Evolutionary conservation across 2,888 invertebrate species (phyloP).

Genomic region (Drosophila neotestacea): DNA sequence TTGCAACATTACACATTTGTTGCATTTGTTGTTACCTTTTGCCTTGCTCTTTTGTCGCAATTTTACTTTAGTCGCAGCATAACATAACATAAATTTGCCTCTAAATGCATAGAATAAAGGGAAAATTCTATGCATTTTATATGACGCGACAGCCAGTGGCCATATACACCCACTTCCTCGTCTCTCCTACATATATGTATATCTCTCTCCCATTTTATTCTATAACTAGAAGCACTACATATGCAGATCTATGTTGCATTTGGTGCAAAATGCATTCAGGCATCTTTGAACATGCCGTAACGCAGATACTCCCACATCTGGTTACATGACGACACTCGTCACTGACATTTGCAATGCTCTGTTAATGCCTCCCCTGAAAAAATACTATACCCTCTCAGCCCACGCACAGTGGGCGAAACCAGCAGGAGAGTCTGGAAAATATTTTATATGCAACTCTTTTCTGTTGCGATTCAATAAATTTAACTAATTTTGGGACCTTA

Average conservation of each 20-base stretch:
- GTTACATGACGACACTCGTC: constrained; percentile 39
- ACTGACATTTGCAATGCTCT: constrained; percentile 41
- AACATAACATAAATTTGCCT: constrained; percentile 71
- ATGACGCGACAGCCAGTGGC: constrained; percentile 61
- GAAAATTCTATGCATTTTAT: constrained; percentile 79
- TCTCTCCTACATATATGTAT: not conserved
- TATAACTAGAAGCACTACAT: constrained; percentile 13
- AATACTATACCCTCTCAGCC: no score
- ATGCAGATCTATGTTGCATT: constrained; percentile 65
- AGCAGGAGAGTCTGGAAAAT: no score
- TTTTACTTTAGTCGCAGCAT: constrained; percentile 34
- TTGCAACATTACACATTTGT: not conserved
- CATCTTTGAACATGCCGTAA: constrained; percentile 45
- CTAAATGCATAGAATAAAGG: constrained; percentile 69
- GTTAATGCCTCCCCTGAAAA: constrained; percentile 9
- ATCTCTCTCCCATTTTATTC: not conserved
- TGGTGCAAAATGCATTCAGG: constrained; percentile 39
- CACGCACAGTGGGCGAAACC: no score
- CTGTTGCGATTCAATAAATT: no score
- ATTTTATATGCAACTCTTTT: no score
- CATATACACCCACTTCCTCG: constrained; percentile 17
- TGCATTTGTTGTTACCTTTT: not conserved
- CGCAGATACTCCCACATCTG: constrained; percentile 22
- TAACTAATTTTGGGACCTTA: no score
- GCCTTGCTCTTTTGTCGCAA: constrained; percentile 26